phyloP scores from a whole-genome alignment of 2,888 invertebrate species.

The Epiblema foenella region DNA sequence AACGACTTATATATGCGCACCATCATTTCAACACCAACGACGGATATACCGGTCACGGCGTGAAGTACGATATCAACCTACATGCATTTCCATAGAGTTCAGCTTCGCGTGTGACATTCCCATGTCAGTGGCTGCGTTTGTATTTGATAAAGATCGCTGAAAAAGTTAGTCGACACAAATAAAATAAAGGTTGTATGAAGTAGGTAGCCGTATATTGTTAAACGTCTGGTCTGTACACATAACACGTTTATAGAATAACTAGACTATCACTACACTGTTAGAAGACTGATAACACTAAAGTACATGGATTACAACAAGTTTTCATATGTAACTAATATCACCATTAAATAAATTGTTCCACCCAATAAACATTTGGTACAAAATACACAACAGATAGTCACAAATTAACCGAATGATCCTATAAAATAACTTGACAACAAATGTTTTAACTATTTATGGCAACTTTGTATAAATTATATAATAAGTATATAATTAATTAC shows the following conservation, averaged over 20 bases:
- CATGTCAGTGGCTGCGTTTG: too few relatives aligned
- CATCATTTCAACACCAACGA: too few relatives aligned
- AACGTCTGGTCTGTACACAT: slow-evolving; percentile 74
- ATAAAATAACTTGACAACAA: slow-evolving; percentile 59
- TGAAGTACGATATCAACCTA: too few relatives aligned
- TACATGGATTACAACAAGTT: slow-evolving; percentile 66
- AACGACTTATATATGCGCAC: too few relatives aligned
- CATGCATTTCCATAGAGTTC: too few relatives aligned
- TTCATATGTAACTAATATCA: slow-evolving; percentile 75
- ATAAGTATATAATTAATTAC: slow-evolving; percentile 24
- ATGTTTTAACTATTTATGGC: slow-evolving; percentile 65
- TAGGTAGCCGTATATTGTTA: slow-evolving; percentile 80
- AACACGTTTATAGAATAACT: slow-evolving; percentile 71
- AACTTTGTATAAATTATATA: slow-evolving; percentile 55
- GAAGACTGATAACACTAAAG: slow-evolving; percentile 62
- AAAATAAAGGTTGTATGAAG: slow-evolving; percentile 56
- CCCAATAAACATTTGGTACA: slow-evolving; percentile 68
- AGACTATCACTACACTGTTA: slow-evolving; percentile 62
- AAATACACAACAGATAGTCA: slow-evolving; percentile 69
- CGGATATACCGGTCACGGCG: too few relatives aligned
- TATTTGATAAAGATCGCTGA: too few relatives aligned
- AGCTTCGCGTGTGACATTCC: too few relatives aligned
- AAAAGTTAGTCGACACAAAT: slow-evolving; percentile 43
- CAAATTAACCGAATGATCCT: slow-evolving; percentile 60
- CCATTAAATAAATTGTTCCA: slow-evolving; percentile 67